phyloP scores from a whole-genome alignment of 2,797 vertebrate species.

The Onychomys torridus region DNA sequence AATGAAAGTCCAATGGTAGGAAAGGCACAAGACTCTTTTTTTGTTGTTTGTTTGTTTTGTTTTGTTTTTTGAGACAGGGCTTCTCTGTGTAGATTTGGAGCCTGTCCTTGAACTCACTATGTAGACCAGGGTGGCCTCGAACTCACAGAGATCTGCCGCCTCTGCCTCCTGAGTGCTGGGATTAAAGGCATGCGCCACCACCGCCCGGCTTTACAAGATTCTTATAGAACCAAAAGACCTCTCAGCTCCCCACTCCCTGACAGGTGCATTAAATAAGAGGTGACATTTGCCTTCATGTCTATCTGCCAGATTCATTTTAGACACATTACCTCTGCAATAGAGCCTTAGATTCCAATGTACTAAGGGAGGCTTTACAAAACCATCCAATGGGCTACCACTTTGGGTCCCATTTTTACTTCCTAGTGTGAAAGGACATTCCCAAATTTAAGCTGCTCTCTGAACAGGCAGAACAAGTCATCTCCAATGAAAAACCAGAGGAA shows the following conservation, averaged over 20 bases:
- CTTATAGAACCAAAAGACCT: constrained; percentile 27
- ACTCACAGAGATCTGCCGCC: no score
- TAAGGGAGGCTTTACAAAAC: constrained; percentile 18
- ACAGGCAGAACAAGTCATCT: constrained; percentile 1
- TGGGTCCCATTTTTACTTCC: constrained; percentile 39
- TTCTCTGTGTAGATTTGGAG: no score
- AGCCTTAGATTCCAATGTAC: neutral
- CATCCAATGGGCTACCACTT: neutral
- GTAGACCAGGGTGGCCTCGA: no score
- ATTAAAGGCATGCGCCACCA: no score
- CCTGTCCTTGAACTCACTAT: no score
- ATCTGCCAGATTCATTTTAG: neutral
- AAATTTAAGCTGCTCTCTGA: constrained; percentile 12
- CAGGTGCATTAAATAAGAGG: neutral
- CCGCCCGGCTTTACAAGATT: neutral
- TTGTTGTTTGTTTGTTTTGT: no score
- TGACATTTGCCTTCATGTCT: neutral
- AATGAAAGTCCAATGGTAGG: constrained; percentile 10
- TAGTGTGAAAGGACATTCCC: constrained; percentile 23
- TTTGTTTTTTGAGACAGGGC: no score
- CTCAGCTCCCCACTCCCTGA: neutral
- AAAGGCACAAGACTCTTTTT: neutral
- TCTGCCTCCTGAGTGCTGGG: no score
- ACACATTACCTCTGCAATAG: neutral
- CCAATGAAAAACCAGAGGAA: constrained; percentile 24